Evolutionary conservation across 2,888 invertebrate genomes (phyloP), one percentile per base, ranked within the genome.

Genomic region (Hydrotaea cyrtoneurina): DNA sequence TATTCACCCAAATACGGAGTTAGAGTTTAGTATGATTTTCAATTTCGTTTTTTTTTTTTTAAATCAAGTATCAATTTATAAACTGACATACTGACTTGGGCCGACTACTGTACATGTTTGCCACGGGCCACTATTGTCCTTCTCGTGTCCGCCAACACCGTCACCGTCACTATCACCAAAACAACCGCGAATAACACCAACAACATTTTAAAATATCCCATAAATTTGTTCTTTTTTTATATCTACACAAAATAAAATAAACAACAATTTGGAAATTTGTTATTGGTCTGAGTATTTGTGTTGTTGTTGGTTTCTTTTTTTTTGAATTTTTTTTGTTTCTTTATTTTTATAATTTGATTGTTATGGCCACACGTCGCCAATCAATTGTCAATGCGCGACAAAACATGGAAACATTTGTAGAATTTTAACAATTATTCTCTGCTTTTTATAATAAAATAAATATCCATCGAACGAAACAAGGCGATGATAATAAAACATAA

Each of bases 311-410:
- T 21, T 5, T 19, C 73, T 80, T 62, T 23, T 43, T 57, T n/a
- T n/a, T n/a, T n/a, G n/a, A n/a, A 69, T 83, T 39, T 77, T 71
- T 39, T 31, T 31, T 7, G 31, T 31, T 31, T 2, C 31, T 31
- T 77, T 75, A n/a, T n/a, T n/a, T n/a, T n/a, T n/a, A n/a, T 59
- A 23, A 80, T 71, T 69, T 74, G 62, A 79, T 71, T 75, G 71
- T 82, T 86, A 80, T 75, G 79, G 78, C 80, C 84, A 82, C 82
- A 86, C 86, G 84, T 69, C 82, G 84, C 80, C 84, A 57, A 84
- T 84, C 81, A 84, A 39, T 53, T 78, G 76, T 81, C 78, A 46
- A 83, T 66, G 50, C 66, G 55, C 19, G 73, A 59, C 43, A 78
- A 69, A 39, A 69, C 19, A 57, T 43, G 23, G 69, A 62, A 72